phyloP scores from a whole-genome alignment of 2,113 vertebrate genomes.

The Salvelinus alpinus region DNA sequence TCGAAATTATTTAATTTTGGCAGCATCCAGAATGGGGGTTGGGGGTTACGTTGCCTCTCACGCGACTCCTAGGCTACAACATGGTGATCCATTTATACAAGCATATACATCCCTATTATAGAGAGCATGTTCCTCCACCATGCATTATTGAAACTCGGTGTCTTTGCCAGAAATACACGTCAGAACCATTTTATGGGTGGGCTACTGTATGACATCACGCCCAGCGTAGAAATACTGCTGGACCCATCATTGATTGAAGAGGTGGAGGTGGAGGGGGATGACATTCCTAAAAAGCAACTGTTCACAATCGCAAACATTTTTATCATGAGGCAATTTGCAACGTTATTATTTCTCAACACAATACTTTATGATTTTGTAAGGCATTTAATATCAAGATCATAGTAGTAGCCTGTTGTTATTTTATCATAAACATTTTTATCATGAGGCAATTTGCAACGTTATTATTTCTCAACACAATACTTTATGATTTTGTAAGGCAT shows the following conservation, averaged over 20 bases:
- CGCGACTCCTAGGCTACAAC: slow-evolving; percentile 11
- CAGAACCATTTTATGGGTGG: background rate
- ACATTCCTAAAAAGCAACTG: background rate
- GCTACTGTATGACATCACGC: background rate
- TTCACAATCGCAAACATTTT: background rate
- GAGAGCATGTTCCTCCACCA: background rate
- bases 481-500: too few relatives aligned
- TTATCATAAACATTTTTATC: background rate
- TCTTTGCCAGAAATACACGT: background rate
- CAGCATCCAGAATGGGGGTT: background rate
- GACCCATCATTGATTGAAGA: background rate
- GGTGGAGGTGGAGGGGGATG: background rate
- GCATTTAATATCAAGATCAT: too few relatives aligned
- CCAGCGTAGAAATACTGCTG: background rate
- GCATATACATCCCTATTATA: slow-evolving; percentile 6
- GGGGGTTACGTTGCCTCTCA: background rate
- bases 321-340: background rate
- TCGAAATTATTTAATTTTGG: slow-evolving; percentile 8
- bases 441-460: background rate
- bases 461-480: background rate
- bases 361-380: too few relatives aligned
- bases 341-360: background rate
- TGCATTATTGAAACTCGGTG: slow-evolving; percentile 5
- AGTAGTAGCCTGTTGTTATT: background rate
- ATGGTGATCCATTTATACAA: slow-evolving; percentile 15